phyloP scores from a whole-genome alignment of 2,888 invertebrate species.

The Andrena haemorrhoa region DNA sequence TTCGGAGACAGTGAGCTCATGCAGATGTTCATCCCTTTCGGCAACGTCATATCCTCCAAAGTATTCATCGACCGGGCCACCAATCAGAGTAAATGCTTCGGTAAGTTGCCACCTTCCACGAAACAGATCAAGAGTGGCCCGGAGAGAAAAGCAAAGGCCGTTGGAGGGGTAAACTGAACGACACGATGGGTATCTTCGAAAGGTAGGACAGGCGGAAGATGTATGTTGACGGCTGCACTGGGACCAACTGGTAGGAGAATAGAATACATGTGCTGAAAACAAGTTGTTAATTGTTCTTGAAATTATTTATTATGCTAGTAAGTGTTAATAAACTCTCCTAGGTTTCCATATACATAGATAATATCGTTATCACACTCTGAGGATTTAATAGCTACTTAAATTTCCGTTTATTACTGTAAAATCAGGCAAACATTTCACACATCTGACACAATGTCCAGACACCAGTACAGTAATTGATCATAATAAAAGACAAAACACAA shows the following conservation, averaged over 20 bases:
- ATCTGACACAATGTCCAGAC: too few species aligned
- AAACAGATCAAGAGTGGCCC: conserved; percentile 48
- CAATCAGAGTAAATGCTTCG: conserved; percentile 99
- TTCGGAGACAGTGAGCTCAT: conserved; percentile 99
- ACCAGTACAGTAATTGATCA: too few species aligned
- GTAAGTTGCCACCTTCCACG: conserved; percentile 87
- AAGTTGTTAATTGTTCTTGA: background rate
- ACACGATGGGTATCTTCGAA: conserved; percentile 27
- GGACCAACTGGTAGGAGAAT: background rate
- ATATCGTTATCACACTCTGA: too few species aligned
- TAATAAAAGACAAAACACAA: too few species aligned
- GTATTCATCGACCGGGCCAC: conserved; percentile 99
- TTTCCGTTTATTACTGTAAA: too few species aligned
- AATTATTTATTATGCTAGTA: conserved; percentile 9
- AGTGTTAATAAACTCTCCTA: too few species aligned
- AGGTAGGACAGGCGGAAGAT: conserved; percentile 41
- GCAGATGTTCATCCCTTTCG: conserved; percentile 99
- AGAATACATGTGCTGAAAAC: background rate
- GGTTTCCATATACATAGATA: too few species aligned
- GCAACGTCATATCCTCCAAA: conserved; percentile 99
- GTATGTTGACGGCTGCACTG: background rate
- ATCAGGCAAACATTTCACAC: too few species aligned
- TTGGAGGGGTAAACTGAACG: conserved; percentile 18
- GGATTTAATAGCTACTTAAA: too few species aligned
- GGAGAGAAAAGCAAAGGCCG: conserved; percentile 22